phyloP scores from a whole-genome alignment of 1,140 invertebrate species.

The Megalopta genalis region DNA sequence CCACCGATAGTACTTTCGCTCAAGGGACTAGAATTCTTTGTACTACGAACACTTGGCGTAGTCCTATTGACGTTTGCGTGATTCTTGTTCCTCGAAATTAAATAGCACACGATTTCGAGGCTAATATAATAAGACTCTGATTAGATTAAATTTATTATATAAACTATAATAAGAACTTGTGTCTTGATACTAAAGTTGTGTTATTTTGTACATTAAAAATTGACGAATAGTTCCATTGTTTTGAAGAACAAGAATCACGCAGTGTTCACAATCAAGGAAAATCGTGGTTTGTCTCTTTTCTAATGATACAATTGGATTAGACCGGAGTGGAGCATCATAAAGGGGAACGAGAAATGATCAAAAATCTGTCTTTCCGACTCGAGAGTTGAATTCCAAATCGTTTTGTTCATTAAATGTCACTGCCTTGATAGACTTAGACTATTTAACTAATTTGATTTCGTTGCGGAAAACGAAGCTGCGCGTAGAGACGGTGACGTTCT shows the following conservation, averaged over 20 bases:
- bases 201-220: too few species aligned
- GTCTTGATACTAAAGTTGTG: too few species aligned
- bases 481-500: background rate
- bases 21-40: constrained; percentile 6
- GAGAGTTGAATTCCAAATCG: background rate
- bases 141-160: too few species aligned
- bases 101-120: too few species aligned
- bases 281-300: background rate
- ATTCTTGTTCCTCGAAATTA: background rate
- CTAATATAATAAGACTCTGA: too few species aligned
- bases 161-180: too few species aligned
- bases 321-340: background rate
- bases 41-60: background rate
- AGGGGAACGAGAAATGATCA: too few species aligned
- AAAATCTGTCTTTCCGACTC: background rate
- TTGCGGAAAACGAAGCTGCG: constrained; percentile 28
- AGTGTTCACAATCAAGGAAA: background rate
- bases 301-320: background rate
- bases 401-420: background rate
- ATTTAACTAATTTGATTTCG: constrained; percentile 14
- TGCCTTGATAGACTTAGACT: background rate
- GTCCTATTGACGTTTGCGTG: background rate
- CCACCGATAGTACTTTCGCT: constrained; percentile 4
- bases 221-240: too few species aligned
- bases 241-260: too few species aligned